Evolutionary conservation across 2,797 vertebrate species (phyloP).

Genomic region (Clarias pachynema): DNA sequence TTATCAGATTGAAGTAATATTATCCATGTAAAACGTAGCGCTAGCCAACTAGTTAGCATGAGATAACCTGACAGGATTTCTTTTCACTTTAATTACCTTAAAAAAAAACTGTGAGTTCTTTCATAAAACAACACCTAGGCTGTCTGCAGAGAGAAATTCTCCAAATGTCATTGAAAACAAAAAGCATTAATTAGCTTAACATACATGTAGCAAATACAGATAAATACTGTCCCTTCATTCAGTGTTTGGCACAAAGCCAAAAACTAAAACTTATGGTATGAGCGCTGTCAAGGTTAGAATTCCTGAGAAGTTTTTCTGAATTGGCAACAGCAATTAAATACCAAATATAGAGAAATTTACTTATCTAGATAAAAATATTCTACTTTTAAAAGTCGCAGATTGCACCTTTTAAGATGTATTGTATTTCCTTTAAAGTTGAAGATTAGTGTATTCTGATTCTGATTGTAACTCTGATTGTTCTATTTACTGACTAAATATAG

Average conservation of each 20-base stretch:
- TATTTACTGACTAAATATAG: slow-evolving; percentile 37
- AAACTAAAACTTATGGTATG: neutral
- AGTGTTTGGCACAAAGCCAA: neutral
- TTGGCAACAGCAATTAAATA: neutral
- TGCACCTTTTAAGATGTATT: neutral
- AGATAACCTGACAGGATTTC: neutral
- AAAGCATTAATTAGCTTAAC: neutral
- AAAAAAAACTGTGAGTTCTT: neutral
- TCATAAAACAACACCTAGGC: neutral
- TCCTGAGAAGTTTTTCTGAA: neutral
- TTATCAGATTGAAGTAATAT: no score
- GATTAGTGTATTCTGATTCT: neutral
- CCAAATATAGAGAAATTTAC: neutral
- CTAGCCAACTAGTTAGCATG: neutral
- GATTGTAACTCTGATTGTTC: slow-evolving; percentile 16
- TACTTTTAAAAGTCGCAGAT: neutral
- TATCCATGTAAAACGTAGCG: no score
- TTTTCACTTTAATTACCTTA: neutral
- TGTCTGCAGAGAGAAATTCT: neutral
- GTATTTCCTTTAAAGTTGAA: neutral
- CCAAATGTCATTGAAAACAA: no score
- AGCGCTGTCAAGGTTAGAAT: neutral
- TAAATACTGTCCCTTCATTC: neutral
- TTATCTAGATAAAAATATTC: neutral
- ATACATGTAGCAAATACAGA: neutral